Conservation (phyloP, 2,797 vertebrate species). For the Sebastes itinus region DNA sequence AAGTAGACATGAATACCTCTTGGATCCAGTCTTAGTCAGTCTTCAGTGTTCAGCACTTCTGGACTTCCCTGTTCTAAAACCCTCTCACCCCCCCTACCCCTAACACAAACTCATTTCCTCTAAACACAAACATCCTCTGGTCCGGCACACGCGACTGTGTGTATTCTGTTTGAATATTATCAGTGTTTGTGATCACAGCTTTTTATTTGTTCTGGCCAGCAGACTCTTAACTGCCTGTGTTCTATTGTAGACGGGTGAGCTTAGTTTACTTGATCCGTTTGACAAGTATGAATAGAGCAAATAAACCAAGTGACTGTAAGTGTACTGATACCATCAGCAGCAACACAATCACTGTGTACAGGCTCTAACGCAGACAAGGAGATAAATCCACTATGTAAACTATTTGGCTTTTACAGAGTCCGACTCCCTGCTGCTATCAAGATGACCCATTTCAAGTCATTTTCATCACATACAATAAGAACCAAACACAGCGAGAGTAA, state of each 20-base stretch:
- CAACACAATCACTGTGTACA: neutral
- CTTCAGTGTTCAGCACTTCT: neutral
- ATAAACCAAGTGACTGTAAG: neutral
- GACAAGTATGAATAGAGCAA: neutral
- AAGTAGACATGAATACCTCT: neutral
- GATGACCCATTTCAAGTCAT: neutral
- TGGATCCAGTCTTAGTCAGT: neutral
- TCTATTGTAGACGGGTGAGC: neutral
- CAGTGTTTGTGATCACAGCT: neutral
- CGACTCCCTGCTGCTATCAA: neutral
- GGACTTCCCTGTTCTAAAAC: too few relatives aligned
- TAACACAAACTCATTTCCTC: neutral
- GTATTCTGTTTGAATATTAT: neutral
- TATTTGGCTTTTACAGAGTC: neutral
- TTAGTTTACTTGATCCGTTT: neutral
- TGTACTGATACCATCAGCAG: neutral
- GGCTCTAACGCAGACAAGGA: neutral
- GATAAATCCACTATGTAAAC: neutral
- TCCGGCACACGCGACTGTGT: neutral
- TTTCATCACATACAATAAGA: neutral
- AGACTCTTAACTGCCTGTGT: neutral
- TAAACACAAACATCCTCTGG: neutral
- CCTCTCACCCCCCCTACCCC: rapidly evolving
- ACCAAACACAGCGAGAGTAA: neutral
- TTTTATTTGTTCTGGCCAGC: neutral